Base-by-base conservation (phyloP, 2,113 vertebrate species). In the Tautogolabrus adspersus region DNA sequence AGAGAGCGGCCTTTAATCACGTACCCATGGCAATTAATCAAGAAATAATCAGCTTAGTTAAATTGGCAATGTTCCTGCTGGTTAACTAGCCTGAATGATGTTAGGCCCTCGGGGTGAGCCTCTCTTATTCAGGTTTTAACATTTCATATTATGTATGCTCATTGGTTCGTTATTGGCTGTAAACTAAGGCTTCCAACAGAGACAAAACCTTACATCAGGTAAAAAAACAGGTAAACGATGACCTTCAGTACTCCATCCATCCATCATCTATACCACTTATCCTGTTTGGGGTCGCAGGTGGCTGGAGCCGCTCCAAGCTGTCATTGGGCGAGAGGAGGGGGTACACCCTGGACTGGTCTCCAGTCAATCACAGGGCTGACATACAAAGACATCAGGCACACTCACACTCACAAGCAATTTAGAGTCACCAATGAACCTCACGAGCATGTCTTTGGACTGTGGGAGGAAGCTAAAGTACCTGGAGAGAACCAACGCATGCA, bases 31-130 rank as follows among this genome's bases (percentile, higher is more conserved):
- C 12, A 21, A 76, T 83, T 82, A 88, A 90, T 88, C 80, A 87
- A 63, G 64, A 61, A 84, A 81, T 85, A 88, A 92, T 90, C 72
- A 72, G 72, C 85, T 88, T 83, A 83, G 81, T 76, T 19, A 81
- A 89, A 85, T 42, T 85, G 79, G 60, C 70, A 84, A 71, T 30
- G 78, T 74, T 86, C 77, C 75, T 78, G 79, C 57, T 85, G 84
- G 54, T 68, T 77, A 86, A 86, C 62, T 72, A 47, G 55, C 23
- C 66, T 59, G 66, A 74, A 75, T 87, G 56, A 75, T 55, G 37
- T 9, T 8, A 66, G 49, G 49, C 63, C 21, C 42, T 70, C 55
- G 16, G 65, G 54, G 56, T 44, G 38, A 52, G 44, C 40, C 54
- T 70, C 65, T 72, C 49, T 69, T 63, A 69, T 71, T 62, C 58